These are phyloP conservation scores for Drosophila affinis DNA, from an alignment of 2,888 invertebrate genomes.

Conservation along the genomic window DNA sequence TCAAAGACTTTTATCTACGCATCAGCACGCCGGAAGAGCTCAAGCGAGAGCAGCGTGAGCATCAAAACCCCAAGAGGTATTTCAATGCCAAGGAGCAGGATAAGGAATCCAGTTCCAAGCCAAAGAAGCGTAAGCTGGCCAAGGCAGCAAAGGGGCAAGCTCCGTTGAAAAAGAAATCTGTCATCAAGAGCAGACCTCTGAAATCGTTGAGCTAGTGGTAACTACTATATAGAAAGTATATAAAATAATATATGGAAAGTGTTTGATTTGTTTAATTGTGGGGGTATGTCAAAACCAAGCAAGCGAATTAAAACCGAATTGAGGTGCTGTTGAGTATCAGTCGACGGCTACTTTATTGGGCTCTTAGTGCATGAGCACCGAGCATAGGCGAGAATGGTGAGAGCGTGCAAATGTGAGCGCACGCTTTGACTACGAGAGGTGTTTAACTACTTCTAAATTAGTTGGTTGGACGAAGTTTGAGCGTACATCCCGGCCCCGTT, in stretches of 20 bases:
- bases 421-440: no score
- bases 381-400: no score
- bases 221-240: neutral
- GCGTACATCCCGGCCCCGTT: no score
- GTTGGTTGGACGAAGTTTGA: no score
- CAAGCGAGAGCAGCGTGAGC: slow-evolving; percentile 52
- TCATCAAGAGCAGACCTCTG: slow-evolving; percentile 42
- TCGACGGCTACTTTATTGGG: no score
- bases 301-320: no score
- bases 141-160: neutral
- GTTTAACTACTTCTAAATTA: no score
- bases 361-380: no score
- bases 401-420: no score
- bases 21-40: slow-evolving; percentile 70
- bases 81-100: slow-evolving; percentile 38
- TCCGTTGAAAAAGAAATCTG: slow-evolving; percentile 23
- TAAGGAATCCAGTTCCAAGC: neutral
- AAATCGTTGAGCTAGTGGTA: slow-evolving; percentile 36
- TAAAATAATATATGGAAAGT: slow-evolving; percentile 23
- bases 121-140: slow-evolving; percentile 28
- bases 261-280: no score
- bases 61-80: slow-evolving; percentile 53
- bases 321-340: no score
- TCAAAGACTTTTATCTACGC: slow-evolving; percentile 80
- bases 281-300: no score